A percentile compares a stretch with the other conserved stretches of the same genome.
Conservation (phyloP, 2,888 invertebrate species). For the Ceriagrion tenellum region DNA sequence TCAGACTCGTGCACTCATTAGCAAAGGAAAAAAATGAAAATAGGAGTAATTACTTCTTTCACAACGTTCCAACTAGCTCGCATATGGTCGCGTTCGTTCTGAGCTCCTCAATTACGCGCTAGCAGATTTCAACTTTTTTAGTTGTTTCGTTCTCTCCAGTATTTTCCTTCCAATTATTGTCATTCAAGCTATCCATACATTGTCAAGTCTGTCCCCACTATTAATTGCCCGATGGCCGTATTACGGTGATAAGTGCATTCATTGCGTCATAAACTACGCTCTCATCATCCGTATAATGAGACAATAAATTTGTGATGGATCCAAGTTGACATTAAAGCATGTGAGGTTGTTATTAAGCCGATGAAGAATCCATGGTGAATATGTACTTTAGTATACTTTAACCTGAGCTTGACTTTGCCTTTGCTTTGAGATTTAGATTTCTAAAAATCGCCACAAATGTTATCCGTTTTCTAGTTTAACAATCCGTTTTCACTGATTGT, state of each 20-base stretch:
- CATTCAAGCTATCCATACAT: background rate
- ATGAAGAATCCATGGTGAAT: background rate
- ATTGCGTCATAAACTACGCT: background rate
- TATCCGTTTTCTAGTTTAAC: too few species aligned
- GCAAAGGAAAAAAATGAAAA: background rate
- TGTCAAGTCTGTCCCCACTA: background rate
- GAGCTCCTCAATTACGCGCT: background rate
- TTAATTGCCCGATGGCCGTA: background rate
- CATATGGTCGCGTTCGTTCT: background rate
- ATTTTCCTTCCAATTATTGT: slow-evolving; percentile 6
- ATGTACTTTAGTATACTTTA: background rate
- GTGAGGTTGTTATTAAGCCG: background rate
- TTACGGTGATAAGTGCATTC: background rate
- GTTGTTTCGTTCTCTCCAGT: background rate
- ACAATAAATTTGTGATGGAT: background rate
- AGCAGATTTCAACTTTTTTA: background rate
- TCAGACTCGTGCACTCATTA: background rate
- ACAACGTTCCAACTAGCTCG: background rate
- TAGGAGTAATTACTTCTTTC: background rate
- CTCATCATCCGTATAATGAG: background rate
- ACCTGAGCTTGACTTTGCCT: background rate
- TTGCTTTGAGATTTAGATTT: background rate
- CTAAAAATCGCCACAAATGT: too few species aligned
- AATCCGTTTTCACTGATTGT: too few species aligned
- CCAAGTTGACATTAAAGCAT: background rate